Base-by-base conservation (phyloP, 2,113 vertebrate genomes). In the Plecotus auritus region DNA sequence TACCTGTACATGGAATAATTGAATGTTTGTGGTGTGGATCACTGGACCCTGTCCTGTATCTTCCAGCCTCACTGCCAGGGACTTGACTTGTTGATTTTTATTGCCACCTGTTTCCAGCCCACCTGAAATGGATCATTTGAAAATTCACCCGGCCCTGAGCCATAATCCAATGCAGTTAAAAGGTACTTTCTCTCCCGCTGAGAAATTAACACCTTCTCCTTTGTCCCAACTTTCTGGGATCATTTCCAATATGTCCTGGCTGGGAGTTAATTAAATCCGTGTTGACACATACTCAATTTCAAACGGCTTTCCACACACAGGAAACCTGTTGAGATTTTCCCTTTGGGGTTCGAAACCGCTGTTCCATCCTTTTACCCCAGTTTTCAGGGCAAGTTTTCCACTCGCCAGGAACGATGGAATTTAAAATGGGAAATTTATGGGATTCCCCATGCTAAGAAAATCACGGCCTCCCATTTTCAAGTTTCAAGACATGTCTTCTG, bases 171-270 rank as follows among this genome's bases (percentile, higher is more conserved):
- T 47, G 91, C 89, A 91, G 95, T 98, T 98, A 97, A 95, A 97
- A 96, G 96, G 89, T 76, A 97, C 97, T 96, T 97, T 98, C 94
- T 95, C 77, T 97, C 97, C 95, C 96, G 94, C 95, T 91, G 96
- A 96, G 97, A 97, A 97, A 97, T 98, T 98, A 97, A 97, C 97
- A 98, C 97, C 97, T 97, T 97, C 88, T 97, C 94, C 94, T 97
- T 97, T 98, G 97, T 98, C 97, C 95, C 95, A 97, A 97, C 97
- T 98, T 97, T 97, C 97, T 98, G 97, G 97, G 97, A 97, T 97
- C 96, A 92, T 95, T 98, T 98, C 97, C 97, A 98, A 95, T 94
- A 97, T 96, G 96, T 97, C 96, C 95, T 97, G 97, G 96, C 96
- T 97, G 91, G 94, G 93, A 98, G 96, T 98, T 98, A 98, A 98